A percentile compares a stretch with the other conserved stretches of the same genome.
phyloP scores from a whole-genome alignment of 2,797 vertebrate species.

The Tarsius wallacei region DNA sequence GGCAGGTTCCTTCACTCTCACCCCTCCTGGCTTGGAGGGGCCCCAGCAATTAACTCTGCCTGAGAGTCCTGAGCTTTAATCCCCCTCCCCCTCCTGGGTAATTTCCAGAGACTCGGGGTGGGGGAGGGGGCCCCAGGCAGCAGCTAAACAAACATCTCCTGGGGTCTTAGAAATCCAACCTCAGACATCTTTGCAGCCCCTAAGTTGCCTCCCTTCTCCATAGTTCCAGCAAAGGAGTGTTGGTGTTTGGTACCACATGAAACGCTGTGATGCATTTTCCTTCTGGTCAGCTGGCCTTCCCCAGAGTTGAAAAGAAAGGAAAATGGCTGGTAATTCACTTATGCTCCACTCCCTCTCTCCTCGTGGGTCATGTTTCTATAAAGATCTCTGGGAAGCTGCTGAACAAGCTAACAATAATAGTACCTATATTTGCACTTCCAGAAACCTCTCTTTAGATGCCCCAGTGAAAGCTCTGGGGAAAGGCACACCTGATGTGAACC shows the following conservation, averaged over 20 bases:
- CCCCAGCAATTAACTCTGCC: constrained; percentile 2
- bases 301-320: constrained; percentile 76
- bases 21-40: neutral
- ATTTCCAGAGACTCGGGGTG: constrained; percentile 55
- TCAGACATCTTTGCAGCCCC: neutral
- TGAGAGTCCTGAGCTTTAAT: neutral
- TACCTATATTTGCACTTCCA: constrained; percentile 5
- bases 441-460: neutral
- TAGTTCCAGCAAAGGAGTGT: neutral
- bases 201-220: neutral
- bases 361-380: constrained; percentile 68
- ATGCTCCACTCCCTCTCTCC: constrained; percentile 32
- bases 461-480: neutral
- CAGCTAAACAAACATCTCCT: constrained; percentile 80
- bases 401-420: neutral
- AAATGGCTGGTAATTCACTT: constrained; percentile 78
- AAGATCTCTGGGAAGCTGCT: constrained; percentile 62
- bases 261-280: constrained; percentile 75
- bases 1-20: neutral
- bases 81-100: neutral
- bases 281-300: constrained; percentile 71
- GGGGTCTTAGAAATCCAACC: constrained; percentile 30
- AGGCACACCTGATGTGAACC: neutral
- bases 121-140: neutral
- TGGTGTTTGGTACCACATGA: constrained; percentile 35